A percentile compares a stretch with the other conserved stretches of the same genome.
Conservation (phyloP, 2,888 invertebrate genomes). For the Epsilonema sp. region DNA sequence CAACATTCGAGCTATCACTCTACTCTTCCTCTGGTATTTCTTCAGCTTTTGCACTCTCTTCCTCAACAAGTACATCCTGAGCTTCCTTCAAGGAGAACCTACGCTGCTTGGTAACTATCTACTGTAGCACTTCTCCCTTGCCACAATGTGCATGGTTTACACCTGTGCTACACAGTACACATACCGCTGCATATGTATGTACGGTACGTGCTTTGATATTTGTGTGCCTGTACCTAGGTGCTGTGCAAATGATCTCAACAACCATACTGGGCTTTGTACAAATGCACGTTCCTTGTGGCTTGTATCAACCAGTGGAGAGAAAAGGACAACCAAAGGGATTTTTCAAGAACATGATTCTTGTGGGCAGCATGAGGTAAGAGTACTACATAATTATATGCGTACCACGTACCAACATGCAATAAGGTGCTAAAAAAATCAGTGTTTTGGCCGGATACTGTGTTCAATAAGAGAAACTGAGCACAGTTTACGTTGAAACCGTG, state of each 20-base stretch:
- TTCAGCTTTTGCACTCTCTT: constrained; percentile 56
- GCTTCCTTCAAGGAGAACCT: constrained; percentile 50
- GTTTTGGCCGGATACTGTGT: too few species aligned
- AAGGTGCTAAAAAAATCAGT: too few species aligned
- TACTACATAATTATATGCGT: too few species aligned
- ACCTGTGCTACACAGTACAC: constrained; percentile 16
- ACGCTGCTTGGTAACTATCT: constrained; percentile 43
- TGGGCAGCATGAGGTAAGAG: constrained; percentile 50
- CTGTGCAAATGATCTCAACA: constrained; percentile 54
- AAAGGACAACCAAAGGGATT: constrained; percentile 43
- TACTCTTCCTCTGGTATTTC: constrained; percentile 50
- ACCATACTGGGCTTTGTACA: constrained; percentile 51
- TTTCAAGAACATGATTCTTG: constrained; percentile 50
- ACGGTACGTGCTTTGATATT: background rate
- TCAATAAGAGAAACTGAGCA: background rate
- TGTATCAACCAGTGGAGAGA: constrained; percentile 37
- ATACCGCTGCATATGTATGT: background rate
- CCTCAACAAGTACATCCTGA: constrained; percentile 53
- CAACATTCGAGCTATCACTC: constrained; percentile 42
- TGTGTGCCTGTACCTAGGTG: constrained; percentile 38
- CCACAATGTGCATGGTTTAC: background rate
- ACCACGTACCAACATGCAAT: too few species aligned
- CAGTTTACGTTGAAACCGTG: too few species aligned
- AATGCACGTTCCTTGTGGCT: constrained; percentile 50
- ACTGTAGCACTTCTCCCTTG: background rate